Base-by-base conservation (phyloP, 2,888 invertebrate genomes). In the Drosophila meridionalis region DNA sequence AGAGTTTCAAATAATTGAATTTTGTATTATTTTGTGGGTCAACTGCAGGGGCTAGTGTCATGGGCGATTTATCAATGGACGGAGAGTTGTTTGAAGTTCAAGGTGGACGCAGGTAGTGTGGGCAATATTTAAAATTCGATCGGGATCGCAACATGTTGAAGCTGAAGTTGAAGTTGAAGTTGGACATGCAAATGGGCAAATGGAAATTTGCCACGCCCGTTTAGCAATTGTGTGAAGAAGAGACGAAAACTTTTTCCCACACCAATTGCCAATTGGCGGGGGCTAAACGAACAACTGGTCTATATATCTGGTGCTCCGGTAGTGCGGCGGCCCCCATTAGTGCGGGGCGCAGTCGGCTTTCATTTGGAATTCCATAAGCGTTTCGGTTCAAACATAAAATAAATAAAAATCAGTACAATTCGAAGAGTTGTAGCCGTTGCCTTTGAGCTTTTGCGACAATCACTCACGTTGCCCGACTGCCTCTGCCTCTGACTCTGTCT, bases 341-440 rank as follows among this genome's bases (percentile, higher is more conserved):
- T 65, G 28, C 62, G 74, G 78, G 81, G 82, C 78, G 78, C 78
- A 83, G 82, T 78, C 68, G 78, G 50, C 69, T 82, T 78, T 78
- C 61, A 85, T 82, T 87, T 87, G 80, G 75, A 79, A 91, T 91
- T 91, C 91, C 86, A 81, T 73, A 70, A 83, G 74, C 91, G 91
- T 91, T 90, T 91, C 79, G 76, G 82, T 90, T 89, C 80, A 83
- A 89, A 90, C 91, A 91, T 91, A 89, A 91, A 91, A 90, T 90
- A 91, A 90, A 87, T 87, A 87, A 87, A 87, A 87, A 89, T 87
- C 89, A 87, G 87, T 89, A 87, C 89, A 87, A 89, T 89, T 87
- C 89, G 89, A 87, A 89, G 82, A 80, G 77, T 73, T 80, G 82
- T 68, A 50, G 67, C 73, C 77, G 78, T 82, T 85, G 87, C 87